Conservation (phyloP, 2,797 vertebrate genomes). For the Chiloscyllium punctatum region DNA sequence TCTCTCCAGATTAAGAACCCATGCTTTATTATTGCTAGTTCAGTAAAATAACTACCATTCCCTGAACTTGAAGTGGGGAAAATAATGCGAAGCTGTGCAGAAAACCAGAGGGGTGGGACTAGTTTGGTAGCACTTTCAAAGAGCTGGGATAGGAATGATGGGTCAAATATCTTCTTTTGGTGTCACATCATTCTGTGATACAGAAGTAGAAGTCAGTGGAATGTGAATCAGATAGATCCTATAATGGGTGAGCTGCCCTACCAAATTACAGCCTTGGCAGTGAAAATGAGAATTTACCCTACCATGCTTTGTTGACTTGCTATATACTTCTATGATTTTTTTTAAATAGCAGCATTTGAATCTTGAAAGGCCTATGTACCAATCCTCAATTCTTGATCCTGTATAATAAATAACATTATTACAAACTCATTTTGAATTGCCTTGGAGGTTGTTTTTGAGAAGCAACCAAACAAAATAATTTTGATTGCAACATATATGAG, state of each 20-base stretch:
- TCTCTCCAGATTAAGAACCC: neutral
- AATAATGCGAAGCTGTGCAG: neutral
- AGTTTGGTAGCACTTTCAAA: neutral
- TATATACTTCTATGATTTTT: neutral
- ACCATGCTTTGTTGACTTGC: neutral
- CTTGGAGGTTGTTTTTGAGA: neutral
- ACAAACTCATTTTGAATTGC: neutral
- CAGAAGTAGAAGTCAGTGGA: neutral
- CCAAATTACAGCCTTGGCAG: neutral
- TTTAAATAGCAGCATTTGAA: neutral
- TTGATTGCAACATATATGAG: neutral
- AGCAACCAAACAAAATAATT: neutral
- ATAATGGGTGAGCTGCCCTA: neutral
- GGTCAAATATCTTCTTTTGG: no score
- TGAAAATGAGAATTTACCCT: neutral
- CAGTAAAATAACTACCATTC: neutral
- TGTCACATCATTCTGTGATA: neutral
- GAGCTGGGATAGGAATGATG: neutral
- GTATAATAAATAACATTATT: neutral
- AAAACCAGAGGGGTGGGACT: neutral
- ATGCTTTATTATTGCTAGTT: neutral
- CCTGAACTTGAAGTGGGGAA: neutral
- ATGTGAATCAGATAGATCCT: neutral
- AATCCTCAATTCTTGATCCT: neutral
- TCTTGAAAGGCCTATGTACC: neutral